A percentile compares a stretch with the other conserved stretches of the same genome.
These are phyloP conservation scores for Theonella swinhoei DNA, from an alignment of 37 sponge, comb jelly and placozoan genomes.

Conservation along the genomic window DNA sequence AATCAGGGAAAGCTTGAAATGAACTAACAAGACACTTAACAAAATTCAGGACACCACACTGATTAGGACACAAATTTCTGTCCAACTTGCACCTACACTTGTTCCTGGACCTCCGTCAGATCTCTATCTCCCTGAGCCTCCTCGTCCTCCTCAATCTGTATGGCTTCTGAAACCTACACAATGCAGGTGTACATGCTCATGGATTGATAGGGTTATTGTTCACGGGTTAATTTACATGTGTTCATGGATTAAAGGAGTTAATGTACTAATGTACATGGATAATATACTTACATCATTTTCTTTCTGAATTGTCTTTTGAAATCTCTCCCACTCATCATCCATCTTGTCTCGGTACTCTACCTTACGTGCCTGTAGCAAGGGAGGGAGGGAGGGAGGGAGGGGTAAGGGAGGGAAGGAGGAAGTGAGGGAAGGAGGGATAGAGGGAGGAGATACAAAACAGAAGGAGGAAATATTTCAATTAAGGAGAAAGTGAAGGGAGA, in stretches of 20 bases:
- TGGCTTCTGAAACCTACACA: conserved; percentile 48
- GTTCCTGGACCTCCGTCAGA: conserved; percentile 52
- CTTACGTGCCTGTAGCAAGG: conserved; percentile 45
- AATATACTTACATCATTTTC: conserved; percentile 72
- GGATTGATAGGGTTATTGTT: conserved; percentile 14
- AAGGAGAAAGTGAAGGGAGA: background rate
- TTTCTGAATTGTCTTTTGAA: conserved; percentile 84
- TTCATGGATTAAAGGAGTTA: background rate
- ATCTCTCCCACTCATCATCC: conserved; percentile 87
- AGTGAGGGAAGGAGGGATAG: too few relatives aligned
- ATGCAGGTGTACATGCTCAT: conserved; percentile 19
- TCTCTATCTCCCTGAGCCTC: conserved; percentile 60
- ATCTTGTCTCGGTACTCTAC: conserved; percentile 83
- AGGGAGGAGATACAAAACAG: too few relatives aligned
- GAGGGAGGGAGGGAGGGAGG: background rate
- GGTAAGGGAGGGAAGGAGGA: too few relatives aligned
- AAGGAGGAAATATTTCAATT: background rate
- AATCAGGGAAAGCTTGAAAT: too few relatives aligned
- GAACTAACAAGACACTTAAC: too few relatives aligned
- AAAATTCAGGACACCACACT: background rate
- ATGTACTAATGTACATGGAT: background rate
- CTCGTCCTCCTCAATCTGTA: conserved; percentile 49
- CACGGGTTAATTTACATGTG: background rate
- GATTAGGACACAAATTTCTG: background rate
- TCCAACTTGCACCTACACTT: conserved; percentile 57